phyloP scores from a whole-genome alignment of 2,888 invertebrate species.

The Gnatocerus cornutus region DNA sequence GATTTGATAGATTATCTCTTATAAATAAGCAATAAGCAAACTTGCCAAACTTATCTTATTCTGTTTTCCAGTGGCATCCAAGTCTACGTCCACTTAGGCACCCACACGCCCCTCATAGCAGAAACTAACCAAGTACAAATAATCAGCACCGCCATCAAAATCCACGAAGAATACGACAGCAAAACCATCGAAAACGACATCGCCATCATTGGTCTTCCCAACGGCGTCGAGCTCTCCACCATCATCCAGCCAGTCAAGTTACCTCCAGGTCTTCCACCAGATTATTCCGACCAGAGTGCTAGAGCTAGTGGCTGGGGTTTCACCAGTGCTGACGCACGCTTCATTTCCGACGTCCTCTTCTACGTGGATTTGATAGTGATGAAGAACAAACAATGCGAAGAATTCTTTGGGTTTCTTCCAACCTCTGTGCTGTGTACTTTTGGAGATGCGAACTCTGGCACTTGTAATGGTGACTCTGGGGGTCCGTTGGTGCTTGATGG shows the following conservation, averaged over 20 bases:
- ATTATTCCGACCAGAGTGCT: constrained; percentile 10
- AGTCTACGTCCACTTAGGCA: constrained; percentile 41
- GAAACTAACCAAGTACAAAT: constrained; percentile 46
- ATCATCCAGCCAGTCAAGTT: constrained; percentile 32
- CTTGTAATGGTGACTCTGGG: constrained; percentile 53
- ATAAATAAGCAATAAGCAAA: too few relatives aligned
- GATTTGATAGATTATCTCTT: too few relatives aligned
- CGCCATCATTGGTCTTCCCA: constrained; percentile 51
- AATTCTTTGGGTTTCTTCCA: background rate
- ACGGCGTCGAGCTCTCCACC: constrained; percentile 40
- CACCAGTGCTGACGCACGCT: too few relatives aligned
- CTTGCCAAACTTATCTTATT: too few relatives aligned
- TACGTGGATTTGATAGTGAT: too few relatives aligned
- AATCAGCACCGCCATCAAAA: constrained; percentile 42
- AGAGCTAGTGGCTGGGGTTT: too few relatives aligned
- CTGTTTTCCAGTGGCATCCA: too few relatives aligned
- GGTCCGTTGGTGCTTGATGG: constrained; percentile 50
- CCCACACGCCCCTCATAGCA: constrained; percentile 27
- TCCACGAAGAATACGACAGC: constrained; percentile 51
- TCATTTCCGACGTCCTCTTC: too few relatives aligned
- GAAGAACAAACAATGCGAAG: too few relatives aligned
- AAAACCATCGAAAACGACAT: constrained; percentile 51
- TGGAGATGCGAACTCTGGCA: constrained; percentile 10
- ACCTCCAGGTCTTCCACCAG: constrained; percentile 15
- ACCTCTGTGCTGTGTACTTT: background rate